These are phyloP conservation scores for Emydoidea blandingii DNA, from an alignment of 2,797 vertebrate species.

Conservation along the genomic window DNA sequence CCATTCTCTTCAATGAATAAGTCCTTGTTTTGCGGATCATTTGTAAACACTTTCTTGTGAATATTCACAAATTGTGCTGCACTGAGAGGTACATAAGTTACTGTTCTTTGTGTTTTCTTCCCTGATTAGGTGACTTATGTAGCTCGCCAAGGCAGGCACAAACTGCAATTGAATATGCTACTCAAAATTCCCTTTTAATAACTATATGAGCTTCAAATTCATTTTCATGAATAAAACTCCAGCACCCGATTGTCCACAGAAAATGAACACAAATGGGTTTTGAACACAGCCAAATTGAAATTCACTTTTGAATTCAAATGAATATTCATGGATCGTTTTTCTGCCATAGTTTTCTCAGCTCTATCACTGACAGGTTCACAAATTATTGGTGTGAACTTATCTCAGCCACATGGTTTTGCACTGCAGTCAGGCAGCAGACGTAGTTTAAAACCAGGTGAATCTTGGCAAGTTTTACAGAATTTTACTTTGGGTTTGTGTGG, in stretches of 20 bases:
- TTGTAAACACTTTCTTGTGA: background rate
- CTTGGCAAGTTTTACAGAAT: background rate
- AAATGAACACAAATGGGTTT: constrained; percentile 56
- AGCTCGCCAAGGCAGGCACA: constrained; percentile 5
- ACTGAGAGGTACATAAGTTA: background rate
- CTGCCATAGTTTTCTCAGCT: background rate
- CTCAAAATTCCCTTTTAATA: constrained; percentile 50
- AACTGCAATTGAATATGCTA: constrained; percentile 18
- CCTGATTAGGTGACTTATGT: constrained; percentile 36
- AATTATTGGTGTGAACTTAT: background rate
- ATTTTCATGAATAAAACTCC: constrained; percentile 52
- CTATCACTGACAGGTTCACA: background rate
- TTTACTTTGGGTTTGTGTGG: background rate
- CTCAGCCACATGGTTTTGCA: background rate
- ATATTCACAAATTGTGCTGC: constrained; percentile 6
- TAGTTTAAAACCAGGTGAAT: background rate
- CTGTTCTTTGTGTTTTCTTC: background rate
- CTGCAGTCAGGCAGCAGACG: background rate
- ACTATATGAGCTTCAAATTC: constrained; percentile 24
- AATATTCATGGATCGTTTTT: constrained; percentile 48
- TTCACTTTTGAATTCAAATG: constrained; percentile 33
- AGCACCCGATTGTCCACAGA: constrained; percentile 45
- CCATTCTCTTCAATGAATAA: background rate
- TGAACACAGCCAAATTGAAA: constrained; percentile 63
- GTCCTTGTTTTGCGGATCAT: constrained; percentile 10